These are phyloP conservation scores for Raillietiella orientalis DNA, from an alignment of 2,888 invertebrate species.

Conservation along the genomic window DNA sequence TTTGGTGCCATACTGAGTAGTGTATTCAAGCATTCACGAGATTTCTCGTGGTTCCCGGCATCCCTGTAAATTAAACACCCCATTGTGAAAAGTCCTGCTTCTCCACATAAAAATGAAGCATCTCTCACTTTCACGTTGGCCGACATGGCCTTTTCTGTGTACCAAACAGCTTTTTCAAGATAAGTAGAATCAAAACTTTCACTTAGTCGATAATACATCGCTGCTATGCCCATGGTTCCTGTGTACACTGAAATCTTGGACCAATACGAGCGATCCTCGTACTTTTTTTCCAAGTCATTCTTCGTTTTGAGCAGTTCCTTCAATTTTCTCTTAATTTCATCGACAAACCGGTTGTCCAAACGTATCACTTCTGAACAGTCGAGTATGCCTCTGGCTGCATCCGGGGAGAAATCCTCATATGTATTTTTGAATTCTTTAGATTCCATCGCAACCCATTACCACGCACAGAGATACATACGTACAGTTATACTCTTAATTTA, in stretches of 20 bases:
- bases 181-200: too few species aligned
- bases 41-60: conserved; percentile 19
- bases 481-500: too few species aligned
- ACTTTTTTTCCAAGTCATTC: too few species aligned
- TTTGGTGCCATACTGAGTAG: conserved; percentile 16
- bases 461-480: too few species aligned
- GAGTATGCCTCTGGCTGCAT: too few species aligned
- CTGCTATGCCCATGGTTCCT: conserved; percentile 33
- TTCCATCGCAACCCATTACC: too few species aligned
- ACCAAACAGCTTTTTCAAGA: background rate
- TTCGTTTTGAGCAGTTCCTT: too few species aligned
- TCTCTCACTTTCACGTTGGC: conserved; percentile 14
- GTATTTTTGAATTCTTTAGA: too few species aligned
- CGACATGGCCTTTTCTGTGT: background rate
- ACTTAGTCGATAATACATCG: conserved; percentile 23
- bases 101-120: conserved; percentile 26
- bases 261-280: background rate
- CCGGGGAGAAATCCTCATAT: too few species aligned
- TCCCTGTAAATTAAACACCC: conserved; percentile 23
- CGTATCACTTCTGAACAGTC: too few species aligned
- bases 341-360: too few species aligned
- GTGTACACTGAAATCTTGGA: conserved; percentile 35
- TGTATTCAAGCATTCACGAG: background rate
- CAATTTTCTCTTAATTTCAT: too few species aligned
- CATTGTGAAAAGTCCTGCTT: conserved; percentile 27